These are phyloP conservation scores for Sebastes hubbsi DNA, from an alignment of 2,797 vertebrate genomes.

Conservation along the genomic window DNA sequence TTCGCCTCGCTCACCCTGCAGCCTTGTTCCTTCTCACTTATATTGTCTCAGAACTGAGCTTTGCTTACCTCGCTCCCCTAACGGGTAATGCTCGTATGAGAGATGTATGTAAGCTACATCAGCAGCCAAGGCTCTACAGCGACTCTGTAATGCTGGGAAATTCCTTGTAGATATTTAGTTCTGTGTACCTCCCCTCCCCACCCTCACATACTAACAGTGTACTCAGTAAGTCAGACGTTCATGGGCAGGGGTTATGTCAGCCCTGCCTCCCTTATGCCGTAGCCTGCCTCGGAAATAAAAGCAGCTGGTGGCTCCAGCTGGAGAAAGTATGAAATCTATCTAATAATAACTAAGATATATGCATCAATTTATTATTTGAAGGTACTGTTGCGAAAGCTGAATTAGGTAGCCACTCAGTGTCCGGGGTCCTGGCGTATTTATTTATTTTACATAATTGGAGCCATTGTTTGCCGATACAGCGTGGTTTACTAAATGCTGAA, in stretches of 20 bases:
- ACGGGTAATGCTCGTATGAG: not conserved
- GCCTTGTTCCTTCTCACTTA: not conserved
- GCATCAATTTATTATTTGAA: slow-evolving; percentile 37
- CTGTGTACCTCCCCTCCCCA: not conserved
- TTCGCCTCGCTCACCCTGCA: not conserved
- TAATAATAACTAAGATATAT: slow-evolving; percentile 40
- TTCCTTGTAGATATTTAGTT: slow-evolving; percentile 18
- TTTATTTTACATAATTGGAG: slow-evolving; percentile 51
- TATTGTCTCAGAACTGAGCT: not conserved
- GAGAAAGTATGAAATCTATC: slow-evolving; percentile 15
- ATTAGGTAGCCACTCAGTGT: slow-evolving; percentile 1
- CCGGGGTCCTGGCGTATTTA: slow-evolving; percentile 11
- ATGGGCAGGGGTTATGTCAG: slow-evolving; percentile 4
- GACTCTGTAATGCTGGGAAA: not conserved
- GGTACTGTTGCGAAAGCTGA: not conserved
- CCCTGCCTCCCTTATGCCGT: not conserved
- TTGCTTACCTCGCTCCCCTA: not conserved
- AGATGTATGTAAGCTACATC: slow-evolving; percentile 1
- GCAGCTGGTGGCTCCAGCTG: slow-evolving; percentile 6
- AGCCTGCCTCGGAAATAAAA: not conserved
- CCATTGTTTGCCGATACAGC: slow-evolving; percentile 25
- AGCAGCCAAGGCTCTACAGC: not conserved
- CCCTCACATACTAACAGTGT: not conserved
- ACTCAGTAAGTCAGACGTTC: not conserved
- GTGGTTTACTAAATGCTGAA: slow-evolving; percentile 35